Evolutionary conservation across 1,140 invertebrate genomes (phyloP).

Genomic region (Drosophila grimshawi): DNA sequence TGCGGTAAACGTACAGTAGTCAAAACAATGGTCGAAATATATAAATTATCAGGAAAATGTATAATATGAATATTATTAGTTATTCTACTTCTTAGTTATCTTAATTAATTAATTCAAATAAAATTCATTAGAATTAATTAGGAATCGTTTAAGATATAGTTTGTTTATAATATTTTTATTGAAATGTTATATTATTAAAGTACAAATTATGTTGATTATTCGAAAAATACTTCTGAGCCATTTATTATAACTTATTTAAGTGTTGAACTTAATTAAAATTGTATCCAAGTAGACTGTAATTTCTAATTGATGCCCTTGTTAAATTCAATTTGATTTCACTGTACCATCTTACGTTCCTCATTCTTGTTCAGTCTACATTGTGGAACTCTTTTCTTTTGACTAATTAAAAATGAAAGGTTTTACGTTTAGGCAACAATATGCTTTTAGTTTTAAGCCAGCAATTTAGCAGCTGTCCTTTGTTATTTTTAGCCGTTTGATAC

Average conservation of each 20-base stretch:
- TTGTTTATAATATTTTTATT: neutral
- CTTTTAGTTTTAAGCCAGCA: slow-evolving; percentile 49
- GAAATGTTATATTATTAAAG: no score
- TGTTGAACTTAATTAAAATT: no score
- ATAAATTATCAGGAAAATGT: neutral
- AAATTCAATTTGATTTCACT: neutral
- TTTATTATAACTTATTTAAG: no score
- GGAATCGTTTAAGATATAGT: neutral
- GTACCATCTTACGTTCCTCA: neutral
- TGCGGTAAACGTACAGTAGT: slow-evolving; percentile 3
- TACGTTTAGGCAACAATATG: slow-evolving; percentile 42
- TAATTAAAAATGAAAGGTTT: slow-evolving; percentile 66
- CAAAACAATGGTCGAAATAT: neutral
- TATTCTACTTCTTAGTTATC: neutral
- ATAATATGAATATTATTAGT: neutral
- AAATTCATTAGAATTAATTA: no score
- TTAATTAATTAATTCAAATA: neutral
- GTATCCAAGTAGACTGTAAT: no score
- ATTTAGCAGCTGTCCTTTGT: slow-evolving; percentile 19
- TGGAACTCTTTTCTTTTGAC: slow-evolving; percentile 18
- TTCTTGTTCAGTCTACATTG: slow-evolving; percentile 10
- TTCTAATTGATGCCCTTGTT: neutral
- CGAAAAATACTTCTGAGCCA: no score
- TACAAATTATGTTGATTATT: no score
- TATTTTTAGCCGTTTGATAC: slow-evolving; percentile 49